Percentiles rank a stretch among this genome's conserved stretches.
phyloP scores from a whole-genome alignment of 2,888 invertebrate genomes.

The Prosopocoilus inquinatus region DNA sequence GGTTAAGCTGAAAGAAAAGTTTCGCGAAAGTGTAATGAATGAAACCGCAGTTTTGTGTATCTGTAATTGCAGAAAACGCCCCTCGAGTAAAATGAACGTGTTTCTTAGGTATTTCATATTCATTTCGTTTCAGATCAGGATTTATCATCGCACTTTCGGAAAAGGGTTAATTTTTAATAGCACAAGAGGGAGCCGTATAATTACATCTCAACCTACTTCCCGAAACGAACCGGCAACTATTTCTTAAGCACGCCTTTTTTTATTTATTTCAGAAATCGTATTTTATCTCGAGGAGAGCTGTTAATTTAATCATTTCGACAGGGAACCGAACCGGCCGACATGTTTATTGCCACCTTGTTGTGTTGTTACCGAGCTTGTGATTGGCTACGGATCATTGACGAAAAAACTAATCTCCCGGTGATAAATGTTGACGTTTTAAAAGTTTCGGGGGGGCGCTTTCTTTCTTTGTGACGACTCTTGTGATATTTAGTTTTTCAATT shows the following conservation, averaged over 20 bases:
- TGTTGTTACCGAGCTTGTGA: slow-evolving; percentile 19
- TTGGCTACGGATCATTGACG: slow-evolving; percentile 33
- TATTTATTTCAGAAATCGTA: slow-evolving; percentile 2
- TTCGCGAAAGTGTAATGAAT: neutral
- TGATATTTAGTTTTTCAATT: neutral
- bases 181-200: slow-evolving; percentile 4
- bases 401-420: slow-evolving; percentile 34
- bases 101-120: slow-evolving; percentile 12
- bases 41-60: neutral
- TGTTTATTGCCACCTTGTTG: slow-evolving; percentile 29
- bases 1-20: neutral
- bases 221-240: neutral
- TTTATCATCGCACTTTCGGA: slow-evolving; percentile 4
- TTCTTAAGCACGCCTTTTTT: neutral
- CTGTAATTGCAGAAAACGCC: slow-evolving; percentile 1
- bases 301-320: slow-evolving; percentile 25
- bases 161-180: slow-evolving; percentile 11
- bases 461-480: neutral
- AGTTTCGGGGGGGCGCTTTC: neutral
- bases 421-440: slow-evolving; percentile 26
- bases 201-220: neutral
- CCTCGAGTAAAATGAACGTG: slow-evolving; percentile 11
- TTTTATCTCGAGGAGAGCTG: slow-evolving; percentile 15
- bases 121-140: slow-evolving; percentile 3
- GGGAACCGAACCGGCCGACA: slow-evolving; percentile 23